These are phyloP conservation scores for Trichogramma evanescens DNA, from an alignment of 2,888 invertebrate species.

Conservation along the genomic window DNA sequence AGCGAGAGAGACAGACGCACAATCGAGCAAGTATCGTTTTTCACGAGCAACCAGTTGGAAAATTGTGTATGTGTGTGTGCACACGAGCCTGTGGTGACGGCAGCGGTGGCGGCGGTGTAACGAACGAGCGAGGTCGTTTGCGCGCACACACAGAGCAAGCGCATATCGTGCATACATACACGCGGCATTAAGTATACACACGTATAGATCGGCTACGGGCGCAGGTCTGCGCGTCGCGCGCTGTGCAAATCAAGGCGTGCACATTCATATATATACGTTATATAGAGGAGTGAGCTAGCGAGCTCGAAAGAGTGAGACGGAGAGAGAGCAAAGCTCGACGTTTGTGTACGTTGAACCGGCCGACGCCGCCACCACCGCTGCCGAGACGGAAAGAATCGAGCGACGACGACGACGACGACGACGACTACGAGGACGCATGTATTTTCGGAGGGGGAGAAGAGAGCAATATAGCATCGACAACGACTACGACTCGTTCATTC, in stretches of 20 bases:
- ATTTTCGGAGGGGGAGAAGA: constrained; percentile 7
- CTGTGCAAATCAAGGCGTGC: no score
- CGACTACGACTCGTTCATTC: no score
- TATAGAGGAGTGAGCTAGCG: background rate
- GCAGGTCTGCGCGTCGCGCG: background rate
- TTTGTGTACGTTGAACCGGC: no score
- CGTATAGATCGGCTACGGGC: background rate
- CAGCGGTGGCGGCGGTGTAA: constrained; percentile 5
- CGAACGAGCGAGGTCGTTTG: background rate
- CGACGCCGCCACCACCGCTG: background rate
- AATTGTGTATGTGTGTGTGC: background rate
- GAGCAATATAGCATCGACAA: constrained; percentile 1
- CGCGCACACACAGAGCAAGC: background rate
- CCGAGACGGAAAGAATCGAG: background rate
- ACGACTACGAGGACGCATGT: background rate
- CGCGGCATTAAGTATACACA: background rate
- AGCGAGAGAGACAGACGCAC: no score
- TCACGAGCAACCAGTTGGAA: background rate
- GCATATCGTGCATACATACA: no score
- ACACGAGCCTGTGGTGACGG: constrained; percentile 11
- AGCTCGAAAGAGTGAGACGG: background rate
- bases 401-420: constrained; percentile 15
- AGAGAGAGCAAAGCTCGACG: background rate
- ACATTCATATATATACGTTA: no score
- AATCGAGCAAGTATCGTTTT: no score